Percentiles rank a stretch among this genome's conserved stretches.
These are phyloP conservation scores for Synanthedon myopaeformis DNA, from an alignment of 2,888 invertebrate genomes.

Conservation along the genomic window DNA sequence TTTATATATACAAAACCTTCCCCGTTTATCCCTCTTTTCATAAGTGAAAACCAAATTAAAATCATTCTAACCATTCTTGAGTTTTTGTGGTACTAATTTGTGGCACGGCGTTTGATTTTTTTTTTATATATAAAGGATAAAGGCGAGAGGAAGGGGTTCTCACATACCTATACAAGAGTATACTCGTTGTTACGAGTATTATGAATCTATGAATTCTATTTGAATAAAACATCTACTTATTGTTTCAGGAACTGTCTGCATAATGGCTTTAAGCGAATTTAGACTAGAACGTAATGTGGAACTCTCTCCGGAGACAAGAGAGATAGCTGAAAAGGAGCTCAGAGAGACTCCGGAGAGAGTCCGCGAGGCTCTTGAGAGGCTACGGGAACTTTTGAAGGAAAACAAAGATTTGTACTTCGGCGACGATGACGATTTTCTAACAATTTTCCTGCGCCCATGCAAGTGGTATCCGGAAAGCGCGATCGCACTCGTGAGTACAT, in stretches of 20 bases:
- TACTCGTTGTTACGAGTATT: too few species aligned
- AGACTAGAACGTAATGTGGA: slow-evolving; percentile 71
- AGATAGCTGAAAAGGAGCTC: slow-evolving; percentile 73
- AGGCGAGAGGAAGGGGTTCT: too few species aligned
- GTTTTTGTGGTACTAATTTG: too few species aligned
- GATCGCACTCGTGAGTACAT: slow-evolving; percentile 75
- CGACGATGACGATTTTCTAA: slow-evolving; percentile 81
- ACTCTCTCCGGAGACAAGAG: slow-evolving; percentile 67
- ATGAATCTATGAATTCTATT: too few species aligned
- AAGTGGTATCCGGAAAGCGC: slow-evolving; percentile 89
- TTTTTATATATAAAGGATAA: too few species aligned
- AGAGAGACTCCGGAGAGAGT: slow-evolving; percentile 79
- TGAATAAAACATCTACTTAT: slow-evolving; percentile 1
- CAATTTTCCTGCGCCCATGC: slow-evolving; percentile 84
- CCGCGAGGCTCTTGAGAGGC: slow-evolving; percentile 68
- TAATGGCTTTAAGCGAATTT: slow-evolving; percentile 62
- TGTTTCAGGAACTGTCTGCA: slow-evolving; percentile 23
- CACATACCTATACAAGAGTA: too few species aligned
- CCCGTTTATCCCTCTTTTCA: too few species aligned
- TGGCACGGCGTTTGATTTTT: too few species aligned
- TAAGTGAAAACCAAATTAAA: too few species aligned
- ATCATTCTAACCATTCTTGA: too few species aligned
- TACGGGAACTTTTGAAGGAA: slow-evolving; percentile 75
- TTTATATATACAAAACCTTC: too few species aligned
- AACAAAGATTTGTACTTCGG: slow-evolving; percentile 75